Evolutionary conservation across 2,797 vertebrate genomes (phyloP).

Genomic region (Chaenodraco wilsoni): DNA sequence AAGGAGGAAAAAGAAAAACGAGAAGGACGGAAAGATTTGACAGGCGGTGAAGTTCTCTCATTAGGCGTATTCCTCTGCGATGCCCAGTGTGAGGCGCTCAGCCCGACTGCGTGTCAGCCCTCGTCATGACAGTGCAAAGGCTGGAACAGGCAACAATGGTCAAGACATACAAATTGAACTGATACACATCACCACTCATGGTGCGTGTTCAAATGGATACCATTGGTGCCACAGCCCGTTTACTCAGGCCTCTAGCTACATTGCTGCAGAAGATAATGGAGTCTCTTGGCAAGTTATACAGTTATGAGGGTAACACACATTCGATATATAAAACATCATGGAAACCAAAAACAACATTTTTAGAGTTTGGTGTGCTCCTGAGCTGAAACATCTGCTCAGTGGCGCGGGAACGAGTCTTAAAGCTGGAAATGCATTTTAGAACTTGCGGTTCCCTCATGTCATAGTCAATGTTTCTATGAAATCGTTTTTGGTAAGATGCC

Average conservation of each 20-base stretch:
- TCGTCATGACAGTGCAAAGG: conserved; percentile 30
- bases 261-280: conserved; percentile 3
- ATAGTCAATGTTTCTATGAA: too few species aligned
- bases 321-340: conserved; percentile 35
- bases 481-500: too few species aligned
- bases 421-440: too few species aligned
- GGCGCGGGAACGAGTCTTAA: too few species aligned
- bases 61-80: conserved; percentile 53
- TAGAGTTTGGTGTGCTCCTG: neutral
- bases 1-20: conserved; percentile 10
- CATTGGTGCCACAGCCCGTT: neutral
- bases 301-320: conserved; percentile 2
- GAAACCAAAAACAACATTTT: neutral
- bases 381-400: neutral
- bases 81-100: conserved; percentile 34
- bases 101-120: conserved; percentile 42
- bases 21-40: conserved; percentile 30
- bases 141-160: conserved; percentile 30
- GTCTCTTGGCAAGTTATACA: conserved; percentile 4
- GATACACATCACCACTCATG: conserved; percentile 1
- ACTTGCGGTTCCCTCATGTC: too few species aligned
- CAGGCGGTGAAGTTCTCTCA: conserved; percentile 59
- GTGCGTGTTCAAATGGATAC: conserved; percentile 15
- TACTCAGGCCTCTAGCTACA: neutral
- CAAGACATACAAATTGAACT: conserved; percentile 7